phyloP scores from a whole-genome alignment of 2,113 vertebrate genomes.

The Nibea albiflora region DNA sequence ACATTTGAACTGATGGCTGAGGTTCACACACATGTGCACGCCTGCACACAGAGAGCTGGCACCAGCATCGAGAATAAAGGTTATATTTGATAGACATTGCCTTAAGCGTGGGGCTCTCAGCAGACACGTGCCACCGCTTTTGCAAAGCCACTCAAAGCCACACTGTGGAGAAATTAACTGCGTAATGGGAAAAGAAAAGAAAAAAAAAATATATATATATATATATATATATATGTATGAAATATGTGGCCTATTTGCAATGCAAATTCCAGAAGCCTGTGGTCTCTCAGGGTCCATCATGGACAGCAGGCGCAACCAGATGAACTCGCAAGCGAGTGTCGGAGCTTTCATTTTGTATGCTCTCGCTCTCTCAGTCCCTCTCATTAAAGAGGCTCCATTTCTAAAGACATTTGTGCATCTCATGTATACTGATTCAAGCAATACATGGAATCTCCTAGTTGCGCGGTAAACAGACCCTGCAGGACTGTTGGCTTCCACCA shows the following conservation, averaged over 20 bases:
- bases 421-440: slow-evolving; percentile 61
- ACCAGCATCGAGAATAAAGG: slow-evolving; percentile 25
- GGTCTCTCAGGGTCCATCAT: slow-evolving; percentile 47
- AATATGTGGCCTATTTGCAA: slow-evolving; percentile 62
- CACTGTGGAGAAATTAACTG: slow-evolving; percentile 54
- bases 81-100: slow-evolving; percentile 28
- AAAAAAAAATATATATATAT: too few species aligned
- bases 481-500: slow-evolving; percentile 3
- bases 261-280: slow-evolving; percentile 59
- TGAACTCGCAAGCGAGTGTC: slow-evolving; percentile 32
- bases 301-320: slow-evolving; percentile 40
- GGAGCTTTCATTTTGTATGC: slow-evolving; percentile 44
- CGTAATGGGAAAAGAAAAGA: not conserved
- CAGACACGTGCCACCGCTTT: slow-evolving; percentile 1
- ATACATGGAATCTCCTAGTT: slow-evolving; percentile 19
- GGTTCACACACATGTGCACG: too few species aligned
- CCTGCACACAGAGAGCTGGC: not conserved
- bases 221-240: slow-evolving; percentile 2
- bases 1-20: not conserved
- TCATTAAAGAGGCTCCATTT: slow-evolving; percentile 67
- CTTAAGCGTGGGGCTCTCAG: slow-evolving; percentile 28
- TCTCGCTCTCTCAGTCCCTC: slow-evolving; percentile 34
- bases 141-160: slow-evolving; percentile 40
- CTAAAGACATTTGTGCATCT: slow-evolving; percentile 54
- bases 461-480: slow-evolving; percentile 43